These are phyloP conservation scores for Heliconius himera DNA, from an alignment of 1,140 invertebrate genomes.

Conservation along the genomic window DNA sequence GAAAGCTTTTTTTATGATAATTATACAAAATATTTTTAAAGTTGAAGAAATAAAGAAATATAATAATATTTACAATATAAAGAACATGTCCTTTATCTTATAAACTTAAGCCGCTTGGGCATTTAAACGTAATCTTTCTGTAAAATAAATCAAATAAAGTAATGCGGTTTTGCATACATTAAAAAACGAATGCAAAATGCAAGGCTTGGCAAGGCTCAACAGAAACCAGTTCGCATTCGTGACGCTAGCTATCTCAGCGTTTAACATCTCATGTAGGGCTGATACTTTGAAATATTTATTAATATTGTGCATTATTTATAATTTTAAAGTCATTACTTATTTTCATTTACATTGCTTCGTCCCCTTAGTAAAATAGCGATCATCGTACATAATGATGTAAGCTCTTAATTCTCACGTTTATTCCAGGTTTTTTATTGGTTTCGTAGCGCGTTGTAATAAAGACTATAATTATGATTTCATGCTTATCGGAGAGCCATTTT, in stretches of 20 bases:
- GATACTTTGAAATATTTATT: neutral
- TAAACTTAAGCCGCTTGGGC: neutral
- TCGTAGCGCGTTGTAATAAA: too few relatives aligned
- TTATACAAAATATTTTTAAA: neutral
- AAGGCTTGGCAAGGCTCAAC: slow-evolving; percentile 20
- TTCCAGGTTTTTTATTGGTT: too few relatives aligned
- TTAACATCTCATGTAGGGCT: slow-evolving; percentile 13
- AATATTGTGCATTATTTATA: neutral
- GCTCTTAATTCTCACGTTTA: too few relatives aligned
- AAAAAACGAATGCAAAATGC: slow-evolving; percentile 40
- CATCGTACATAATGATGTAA: too few relatives aligned
- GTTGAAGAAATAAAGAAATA: neutral
- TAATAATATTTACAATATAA: slow-evolving; percentile 4
- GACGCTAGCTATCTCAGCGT: slow-evolving; percentile 21
- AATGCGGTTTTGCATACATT: slow-evolving; percentile 38
- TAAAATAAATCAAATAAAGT: slow-evolving; percentile 36
- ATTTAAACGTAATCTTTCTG: slow-evolving; percentile 17
- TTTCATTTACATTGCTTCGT: too few relatives aligned
- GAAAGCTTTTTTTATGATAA: neutral
- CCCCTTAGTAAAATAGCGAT: neutral
- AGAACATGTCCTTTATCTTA: neutral
- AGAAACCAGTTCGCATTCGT: slow-evolving; percentile 34
- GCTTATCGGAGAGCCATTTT: too few relatives aligned
- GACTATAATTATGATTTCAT: too few relatives aligned
- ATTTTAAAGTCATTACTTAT: neutral